A percentile compares a stretch with the other conserved stretches of the same genome.
phyloP scores from a whole-genome alignment of 2,888 invertebrate genomes.

The Subacronicta megacephala region DNA sequence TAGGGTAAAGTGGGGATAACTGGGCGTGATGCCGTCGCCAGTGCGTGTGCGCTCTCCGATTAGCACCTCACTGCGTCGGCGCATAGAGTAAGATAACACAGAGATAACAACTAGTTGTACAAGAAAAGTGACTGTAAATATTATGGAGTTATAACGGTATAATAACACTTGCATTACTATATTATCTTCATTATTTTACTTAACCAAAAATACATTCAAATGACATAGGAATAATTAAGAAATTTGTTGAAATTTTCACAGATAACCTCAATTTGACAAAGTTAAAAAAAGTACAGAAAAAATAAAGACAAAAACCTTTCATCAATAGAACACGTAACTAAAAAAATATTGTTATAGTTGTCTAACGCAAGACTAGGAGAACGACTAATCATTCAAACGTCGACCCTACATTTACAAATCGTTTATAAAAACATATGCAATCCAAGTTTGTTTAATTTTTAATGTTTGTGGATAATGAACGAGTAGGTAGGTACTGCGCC shows the following conservation, averaged over 20 bases:
- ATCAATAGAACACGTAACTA: neutral
- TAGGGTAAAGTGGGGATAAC: conserved; percentile 83
- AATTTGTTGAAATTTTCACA: too few relatives aligned
- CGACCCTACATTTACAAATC: conserved; percentile 26
- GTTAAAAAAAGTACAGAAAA: too few relatives aligned
- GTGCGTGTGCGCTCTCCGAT: conserved; percentile 74
- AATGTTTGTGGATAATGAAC: conserved; percentile 64
- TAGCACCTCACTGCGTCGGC: conserved; percentile 75
- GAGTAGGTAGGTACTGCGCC: conserved; percentile 52
- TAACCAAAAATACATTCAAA: too few relatives aligned
- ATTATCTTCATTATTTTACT: too few relatives aligned
- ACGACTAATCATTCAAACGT: conserved; percentile 6
- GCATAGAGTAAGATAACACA: conserved; percentile 63
- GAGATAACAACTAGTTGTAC: conserved; percentile 47
- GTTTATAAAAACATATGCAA: conserved; percentile 44
- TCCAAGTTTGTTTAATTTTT: conserved; percentile 54
- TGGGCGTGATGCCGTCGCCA: conserved; percentile 69
- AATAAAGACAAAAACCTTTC: too few relatives aligned
- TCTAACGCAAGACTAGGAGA: conserved; percentile 16
- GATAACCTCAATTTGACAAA: too few relatives aligned
- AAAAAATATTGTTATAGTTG: conserved; percentile 16
- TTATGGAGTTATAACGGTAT: conserved; percentile 22
- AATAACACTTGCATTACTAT: too few relatives aligned
- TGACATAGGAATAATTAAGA: too few relatives aligned
- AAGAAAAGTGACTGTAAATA: conserved; percentile 44